Evolutionary conservation across 2,797 vertebrate genomes (phyloP), one percentile per base, ranked within the genome.

Genomic region (Odontamblyopus rebecca): DNA sequence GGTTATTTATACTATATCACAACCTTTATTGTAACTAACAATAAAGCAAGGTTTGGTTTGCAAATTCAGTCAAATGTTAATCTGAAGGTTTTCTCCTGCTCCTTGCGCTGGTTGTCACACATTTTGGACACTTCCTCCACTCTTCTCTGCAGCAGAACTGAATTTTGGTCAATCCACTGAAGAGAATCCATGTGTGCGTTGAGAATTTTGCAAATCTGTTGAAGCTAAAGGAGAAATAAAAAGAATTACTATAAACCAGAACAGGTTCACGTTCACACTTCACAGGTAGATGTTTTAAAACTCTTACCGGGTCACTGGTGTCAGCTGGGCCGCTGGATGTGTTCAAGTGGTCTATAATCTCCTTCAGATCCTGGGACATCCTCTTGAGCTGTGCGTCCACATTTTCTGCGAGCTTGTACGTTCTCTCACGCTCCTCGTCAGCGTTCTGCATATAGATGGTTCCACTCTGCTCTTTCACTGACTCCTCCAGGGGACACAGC

Each of bases 391-490:
- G 96, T 0, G 95, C 95, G 64, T 98, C 95, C 23, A 98, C 96
- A 66, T 96, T 97, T 88, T 97, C 96, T 1, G 97, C 96, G 35
- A 97, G 85, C 88, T 96, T 97, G 84, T 97, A 98, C 75, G 98
- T 99, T 81, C 95, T 95, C 79, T 99, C 97, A 0, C 97, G 94
- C 50, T 99, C 98, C 86, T 99, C 98, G 0, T 99, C 97, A 0
- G 97, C 97, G 0, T 98, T 98, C 90, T 99, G 98, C 93, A 98
- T 94, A 90, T 98, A 98, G 83, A 98, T 97, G 69, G 97, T 97
- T 29, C 97, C 96, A 0, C 95, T 97, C 88, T 99, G 97, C 72
- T 99, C 97, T 70, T 97, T 98, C 74, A 98, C 97, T 0, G 96
- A 96, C 82, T 98, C 97, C 86, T 99, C 98, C 13, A 99, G 92